Percentiles rank a stretch among this genome's conserved stretches.
Conservation (phyloP, 2,888 invertebrate species). For the Athetis lepigone region DNA sequence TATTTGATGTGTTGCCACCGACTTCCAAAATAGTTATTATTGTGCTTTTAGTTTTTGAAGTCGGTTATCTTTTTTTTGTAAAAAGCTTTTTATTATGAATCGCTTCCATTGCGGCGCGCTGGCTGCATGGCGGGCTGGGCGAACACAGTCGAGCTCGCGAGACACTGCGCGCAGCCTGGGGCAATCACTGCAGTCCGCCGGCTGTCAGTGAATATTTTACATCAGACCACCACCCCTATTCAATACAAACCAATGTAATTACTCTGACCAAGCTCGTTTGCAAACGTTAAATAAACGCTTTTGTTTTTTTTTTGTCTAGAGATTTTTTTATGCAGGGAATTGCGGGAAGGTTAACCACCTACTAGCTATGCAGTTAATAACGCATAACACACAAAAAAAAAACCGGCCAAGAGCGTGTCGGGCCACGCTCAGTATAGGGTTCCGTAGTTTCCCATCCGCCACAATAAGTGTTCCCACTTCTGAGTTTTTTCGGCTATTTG, state of each 20-base stretch:
- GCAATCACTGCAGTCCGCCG: conserved; percentile 57
- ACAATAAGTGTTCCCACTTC: too few species aligned
- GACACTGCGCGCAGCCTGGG: conserved; percentile 42
- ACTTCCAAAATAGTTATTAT: too few species aligned
- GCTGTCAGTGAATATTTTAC: conserved; percentile 56
- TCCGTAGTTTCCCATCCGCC: too few species aligned
- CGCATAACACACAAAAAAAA: too few species aligned
- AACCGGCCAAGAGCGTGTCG: too few species aligned
- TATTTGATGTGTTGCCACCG: too few species aligned
- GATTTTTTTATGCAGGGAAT: neutral
- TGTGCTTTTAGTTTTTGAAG: too few species aligned
- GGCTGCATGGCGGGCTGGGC: neutral
- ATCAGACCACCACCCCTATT: conserved; percentile 43
- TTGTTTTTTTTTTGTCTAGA: neutral
- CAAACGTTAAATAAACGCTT: conserved; percentile 16
- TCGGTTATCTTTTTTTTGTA: too few species aligned
- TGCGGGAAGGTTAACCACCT: neutral
- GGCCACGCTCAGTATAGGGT: too few species aligned
- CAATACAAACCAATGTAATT: conserved; percentile 48
- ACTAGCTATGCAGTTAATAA: too few species aligned
- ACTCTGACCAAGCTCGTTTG: conserved; percentile 37
- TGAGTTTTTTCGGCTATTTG: too few species aligned
- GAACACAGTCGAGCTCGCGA: conserved; percentile 28
- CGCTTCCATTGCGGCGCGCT: conserved; percentile 30
- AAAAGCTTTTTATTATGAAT: too few species aligned